These are phyloP conservation scores for Planococcus citri DNA, from an alignment of 1,140 invertebrate species.

Conservation along the genomic window DNA sequence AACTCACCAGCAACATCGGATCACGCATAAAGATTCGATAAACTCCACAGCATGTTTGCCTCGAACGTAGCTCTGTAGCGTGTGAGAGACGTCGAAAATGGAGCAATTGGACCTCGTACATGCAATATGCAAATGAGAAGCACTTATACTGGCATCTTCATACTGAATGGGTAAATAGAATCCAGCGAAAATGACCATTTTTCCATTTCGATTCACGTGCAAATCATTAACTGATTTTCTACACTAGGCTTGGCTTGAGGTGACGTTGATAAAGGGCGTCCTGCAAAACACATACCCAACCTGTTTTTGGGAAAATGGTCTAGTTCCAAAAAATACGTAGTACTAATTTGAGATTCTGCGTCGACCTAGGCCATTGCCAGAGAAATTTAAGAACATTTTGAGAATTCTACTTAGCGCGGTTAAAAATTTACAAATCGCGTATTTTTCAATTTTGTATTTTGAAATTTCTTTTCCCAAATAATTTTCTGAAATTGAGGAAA, in stretches of 20 bases:
- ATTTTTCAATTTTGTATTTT: too few relatives aligned
- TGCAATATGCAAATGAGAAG: conserved; percentile 76
- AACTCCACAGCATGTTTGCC: conserved; percentile 65
- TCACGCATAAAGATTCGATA: conserved; percentile 73
- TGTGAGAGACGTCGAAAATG: conserved; percentile 97
- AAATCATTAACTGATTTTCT: conserved; percentile 72
- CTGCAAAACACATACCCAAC: background rate
- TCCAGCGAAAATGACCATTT: conserved; percentile 86
- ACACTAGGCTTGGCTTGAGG: background rate
- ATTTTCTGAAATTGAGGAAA: too few relatives aligned
- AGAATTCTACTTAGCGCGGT: too few relatives aligned
- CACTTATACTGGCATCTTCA: conserved; percentile 56
- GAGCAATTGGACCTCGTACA: conserved; percentile 69
- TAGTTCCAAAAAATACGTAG: too few relatives aligned
- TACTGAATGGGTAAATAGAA: conserved; percentile 86
- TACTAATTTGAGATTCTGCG: too few relatives aligned
- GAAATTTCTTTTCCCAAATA: too few relatives aligned
- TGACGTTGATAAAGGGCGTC: background rate
- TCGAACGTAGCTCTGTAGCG: conserved; percentile 78
- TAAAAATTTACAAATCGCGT: too few relatives aligned
- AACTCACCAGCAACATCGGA: conserved; percentile 55
- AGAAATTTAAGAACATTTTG: too few relatives aligned
- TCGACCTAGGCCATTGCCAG: too few relatives aligned
- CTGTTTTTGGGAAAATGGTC: too few relatives aligned
- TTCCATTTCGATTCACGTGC: conserved; percentile 64